Base-by-base conservation (phyloP, 2,113 vertebrate species). In the Xerus inauris region DNA sequence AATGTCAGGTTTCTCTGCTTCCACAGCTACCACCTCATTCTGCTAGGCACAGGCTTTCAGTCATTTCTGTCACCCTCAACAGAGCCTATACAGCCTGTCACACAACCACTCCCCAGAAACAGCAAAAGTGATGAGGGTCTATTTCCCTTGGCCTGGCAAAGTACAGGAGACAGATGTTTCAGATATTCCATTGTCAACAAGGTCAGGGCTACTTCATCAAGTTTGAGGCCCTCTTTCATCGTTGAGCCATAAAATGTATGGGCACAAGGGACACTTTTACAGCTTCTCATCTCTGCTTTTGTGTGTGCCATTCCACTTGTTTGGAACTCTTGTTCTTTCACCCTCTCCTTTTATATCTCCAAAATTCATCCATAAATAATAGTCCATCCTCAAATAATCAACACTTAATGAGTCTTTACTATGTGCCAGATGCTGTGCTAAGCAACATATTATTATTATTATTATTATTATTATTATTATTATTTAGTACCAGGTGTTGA, bases 1-100 rank as follows among this genome's bases (percentile, higher is more conserved):
- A 24, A 35, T 89, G 93, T 82, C 35, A 75, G 47, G 20, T 77
- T 72, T 91, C 49, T 91, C 28, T 88, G 65, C 59, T 73, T 76
- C 82, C 28, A 82, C n/a, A 54, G 35, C 51, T 86, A 54, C 93
- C 92, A 38, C 62, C 13, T 96, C 47, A 86, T 93, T 96, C 94
- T 82, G 40, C 72, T 69, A 69, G 26, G 3, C 45, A 88, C 51
- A 85, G 85, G 24, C 71, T 92, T 71, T 38, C 45, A 87, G 69
- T 40, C 79, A 84, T 62, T 94, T 92, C 45, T 93, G 40, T 92
- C 28, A 51, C 49, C 71, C 45, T 84, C 47, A 75, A 19, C 49
- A 94, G 9, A 81, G 35, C 26, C 57, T 90, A 16, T 80, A 64
- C 32, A 51, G 62, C 84, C 57, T 83, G 72, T 83, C 62, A 81